Evolutionary conservation across 2,797 vertebrate species (phyloP), one percentile per base, ranked within the genome.

Genomic region (Sandelia bainsii): DNA sequence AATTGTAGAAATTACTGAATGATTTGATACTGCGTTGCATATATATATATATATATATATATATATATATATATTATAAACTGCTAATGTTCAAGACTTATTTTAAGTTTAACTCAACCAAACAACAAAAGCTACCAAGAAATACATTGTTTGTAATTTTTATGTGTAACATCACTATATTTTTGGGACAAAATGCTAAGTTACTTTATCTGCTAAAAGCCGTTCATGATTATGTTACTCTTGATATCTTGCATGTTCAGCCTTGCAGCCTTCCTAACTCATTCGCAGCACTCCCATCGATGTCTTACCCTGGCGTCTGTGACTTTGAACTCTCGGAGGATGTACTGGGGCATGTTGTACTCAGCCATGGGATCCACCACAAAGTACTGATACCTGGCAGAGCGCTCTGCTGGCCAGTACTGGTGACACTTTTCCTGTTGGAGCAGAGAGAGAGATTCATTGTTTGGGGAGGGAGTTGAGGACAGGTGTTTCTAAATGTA

Each of bases 291-390:
- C 17, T 7, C 17, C 1, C 2, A 4, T 3, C n/a, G 20, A 20
- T 34, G 65, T 70, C 96, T 95, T 86, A 99, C 98, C 94, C 98
- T 95, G 84, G 98, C 98, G 0, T 99, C 98, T 0, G 98, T 99
- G 93, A 99, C 98, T 87, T 99, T 99, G 94, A 99, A 99, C 77
- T 98, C 98, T 19, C 98, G 87, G 6, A 99, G 96, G 90, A 99
- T 98, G 90, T 99, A 99, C 92, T 99, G 98, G 8, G 98, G 98
- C 98, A 99, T 99, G 93, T 98, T 99, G 91, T 99, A 99, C 62
- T 99, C 97, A 0, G 98, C 98, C 98, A 99, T 99, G 14, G 98
- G 98, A 69, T 99, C 98, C 68, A 99, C 98, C 16, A 99, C 97
- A 0, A 99, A 99, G 92, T 99, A 99, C 93, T 99, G 98, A 90